Conservation (phyloP, 2,797 vertebrate species). For the Natrix natrix region DNA sequence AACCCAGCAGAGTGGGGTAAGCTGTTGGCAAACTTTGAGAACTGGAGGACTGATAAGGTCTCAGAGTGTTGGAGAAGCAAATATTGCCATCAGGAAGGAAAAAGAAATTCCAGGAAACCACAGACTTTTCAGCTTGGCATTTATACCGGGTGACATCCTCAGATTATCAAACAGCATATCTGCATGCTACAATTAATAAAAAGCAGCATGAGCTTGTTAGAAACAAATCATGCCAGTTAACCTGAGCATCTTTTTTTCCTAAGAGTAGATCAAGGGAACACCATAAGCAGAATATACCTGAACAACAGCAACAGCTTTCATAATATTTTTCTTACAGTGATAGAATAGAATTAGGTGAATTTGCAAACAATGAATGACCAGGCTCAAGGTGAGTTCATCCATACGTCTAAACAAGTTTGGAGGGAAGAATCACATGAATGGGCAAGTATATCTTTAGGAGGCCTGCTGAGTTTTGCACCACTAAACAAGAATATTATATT, state of each 20-base stretch:
- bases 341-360: neutral
- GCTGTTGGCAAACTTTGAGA: neutral
- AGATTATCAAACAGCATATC: neutral
- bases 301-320: neutral
- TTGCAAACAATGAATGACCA: neutral
- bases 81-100: neutral
- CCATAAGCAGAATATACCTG: neutral
- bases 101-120: neutral
- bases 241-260: neutral
- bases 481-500: neutral
- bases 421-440: neutral
- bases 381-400: neutral
- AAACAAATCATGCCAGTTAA: neutral
- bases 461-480: neutral
- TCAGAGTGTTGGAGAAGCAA: neutral
- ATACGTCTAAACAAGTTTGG: neutral
- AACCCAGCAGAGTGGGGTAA: neutral
- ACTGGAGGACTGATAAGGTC: neutral
- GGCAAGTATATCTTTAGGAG: neutral
- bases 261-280: neutral
- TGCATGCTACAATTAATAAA: neutral
- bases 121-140: neutral
- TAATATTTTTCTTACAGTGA: neutral
- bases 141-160: neutral
- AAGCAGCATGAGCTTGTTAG: neutral